Conservation (phyloP, 2,113 vertebrate genomes). For the Bolborhynchus lineola region DNA sequence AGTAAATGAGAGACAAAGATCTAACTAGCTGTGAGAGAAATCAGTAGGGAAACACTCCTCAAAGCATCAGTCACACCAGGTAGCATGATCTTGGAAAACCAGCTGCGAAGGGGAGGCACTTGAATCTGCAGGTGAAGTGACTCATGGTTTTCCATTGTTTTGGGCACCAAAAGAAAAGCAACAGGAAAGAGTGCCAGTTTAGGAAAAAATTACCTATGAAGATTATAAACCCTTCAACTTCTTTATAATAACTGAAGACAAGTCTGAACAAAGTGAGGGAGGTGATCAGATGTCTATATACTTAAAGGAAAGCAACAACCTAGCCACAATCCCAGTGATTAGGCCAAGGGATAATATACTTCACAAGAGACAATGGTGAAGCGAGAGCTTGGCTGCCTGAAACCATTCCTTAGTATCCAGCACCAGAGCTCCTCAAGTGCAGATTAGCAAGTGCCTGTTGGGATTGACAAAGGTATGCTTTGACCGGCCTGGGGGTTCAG, state of each 20-base stretch:
- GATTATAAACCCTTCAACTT: not conserved
- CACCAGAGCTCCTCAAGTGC: not conserved
- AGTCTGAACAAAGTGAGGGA: not conserved
- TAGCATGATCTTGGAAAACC: not conserved
- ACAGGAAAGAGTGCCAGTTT: not conserved
- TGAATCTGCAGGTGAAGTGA: not conserved
- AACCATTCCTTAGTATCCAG: not conserved
- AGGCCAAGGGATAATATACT: not conserved
- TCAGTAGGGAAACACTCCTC: not conserved
- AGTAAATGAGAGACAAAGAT: not conserved
- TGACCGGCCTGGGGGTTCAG: fast-evolving
- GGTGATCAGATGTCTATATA: too few species aligned
- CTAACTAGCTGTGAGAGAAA: not conserved
- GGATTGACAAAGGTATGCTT: not conserved
- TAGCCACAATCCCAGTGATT: not conserved
- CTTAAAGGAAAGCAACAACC: not conserved
- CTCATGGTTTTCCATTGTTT: not conserved
- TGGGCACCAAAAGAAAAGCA: not conserved
- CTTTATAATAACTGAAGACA: not conserved
- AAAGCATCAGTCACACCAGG: not conserved
- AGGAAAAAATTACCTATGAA: not conserved
- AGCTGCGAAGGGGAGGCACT: not conserved
- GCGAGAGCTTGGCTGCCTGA: not conserved
- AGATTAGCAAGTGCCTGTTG: fast-evolving
- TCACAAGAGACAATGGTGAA: fast-evolving